These are phyloP conservation scores for Amblyraja radiata DNA, from an alignment of 2,797 vertebrate genomes.

Conservation along the genomic window DNA sequence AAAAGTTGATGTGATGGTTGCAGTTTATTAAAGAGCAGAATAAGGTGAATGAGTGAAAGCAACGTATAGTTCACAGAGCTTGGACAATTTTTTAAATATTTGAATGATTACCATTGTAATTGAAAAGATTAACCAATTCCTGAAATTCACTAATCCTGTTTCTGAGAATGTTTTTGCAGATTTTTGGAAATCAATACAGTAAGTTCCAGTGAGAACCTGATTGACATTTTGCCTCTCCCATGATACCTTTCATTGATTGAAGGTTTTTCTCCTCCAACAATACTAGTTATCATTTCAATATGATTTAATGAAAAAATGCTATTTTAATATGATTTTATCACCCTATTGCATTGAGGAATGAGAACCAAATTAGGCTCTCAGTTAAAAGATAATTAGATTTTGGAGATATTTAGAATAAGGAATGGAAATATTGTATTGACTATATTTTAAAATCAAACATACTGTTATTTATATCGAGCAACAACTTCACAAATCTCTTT, in stretches of 20 bases:
- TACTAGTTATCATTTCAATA: not conserved
- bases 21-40: not conserved
- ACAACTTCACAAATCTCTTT: not conserved
- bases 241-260: not conserved
- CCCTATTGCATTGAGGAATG: not conserved
- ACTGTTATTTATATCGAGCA: not conserved
- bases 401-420: not conserved
- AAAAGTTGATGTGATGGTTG: not conserved
- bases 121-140: not conserved
- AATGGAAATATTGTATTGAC: not conserved
- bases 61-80: not conserved
- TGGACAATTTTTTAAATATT: not conserved
- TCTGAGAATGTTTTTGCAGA: not conserved
- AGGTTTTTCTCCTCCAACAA: not conserved
- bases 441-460: not conserved
- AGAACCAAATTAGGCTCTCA: not conserved
- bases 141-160: not conserved
- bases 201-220: not conserved
- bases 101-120: constrained; percentile 11
- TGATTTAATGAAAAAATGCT: not conserved
- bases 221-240: not conserved
- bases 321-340: not conserved
- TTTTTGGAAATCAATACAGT: not conserved
- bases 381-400: not conserved
- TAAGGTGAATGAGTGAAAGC: not conserved